Evolutionary conservation across 2,888 invertebrate species (phyloP), one percentile per base, ranked within the genome.

Genomic region (Timandra comae): DNA sequence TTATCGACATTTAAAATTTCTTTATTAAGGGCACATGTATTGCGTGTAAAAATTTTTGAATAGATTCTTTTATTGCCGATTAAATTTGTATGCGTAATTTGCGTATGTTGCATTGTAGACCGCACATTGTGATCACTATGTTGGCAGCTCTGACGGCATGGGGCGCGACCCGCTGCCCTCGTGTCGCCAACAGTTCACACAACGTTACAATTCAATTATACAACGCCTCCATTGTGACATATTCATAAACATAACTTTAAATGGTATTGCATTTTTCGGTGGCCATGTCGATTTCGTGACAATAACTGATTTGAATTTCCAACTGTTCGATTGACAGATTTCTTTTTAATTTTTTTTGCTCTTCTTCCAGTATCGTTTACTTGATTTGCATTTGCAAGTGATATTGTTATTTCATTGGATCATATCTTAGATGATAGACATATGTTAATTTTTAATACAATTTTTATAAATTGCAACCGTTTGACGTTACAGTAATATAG

Each of bases 91-190:
- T 74, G 59, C 63, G 52, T 54, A 81, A 84, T 82, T 85, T 85
- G 81, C 79, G 79, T 82, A 79, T 59, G 72, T 50, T 56, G 73
- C 68, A 75, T 80, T 74, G 76, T 73, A 66, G 75, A 72, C 73
- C 78, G 67, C 76, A 63, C 60, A 70, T 74, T 73, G 74, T 68
- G 62, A 61, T 54, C 43, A 57, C 47, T 29, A 33, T 29, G 56
- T 50, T 56, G 62, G 66, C 58, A 50, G 63, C 61, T 41, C 46
- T 60, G 49, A 52, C 59, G 36, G 39, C 58, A 58, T 49, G 65
- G 82, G 82, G 82, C 84, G 81, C 81, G 81, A 82, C 77, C 78
- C 68, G 61, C 62, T 79, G 80, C 76, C 79, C 81, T 59, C 66
- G 60, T 61, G 69, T 64, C 65, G 49, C 61, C 60, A 55, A 59